phyloP scores from a whole-genome alignment of 37 sponge, comb jelly and placozoan species.

The Chondrosia reniformis region DNA sequence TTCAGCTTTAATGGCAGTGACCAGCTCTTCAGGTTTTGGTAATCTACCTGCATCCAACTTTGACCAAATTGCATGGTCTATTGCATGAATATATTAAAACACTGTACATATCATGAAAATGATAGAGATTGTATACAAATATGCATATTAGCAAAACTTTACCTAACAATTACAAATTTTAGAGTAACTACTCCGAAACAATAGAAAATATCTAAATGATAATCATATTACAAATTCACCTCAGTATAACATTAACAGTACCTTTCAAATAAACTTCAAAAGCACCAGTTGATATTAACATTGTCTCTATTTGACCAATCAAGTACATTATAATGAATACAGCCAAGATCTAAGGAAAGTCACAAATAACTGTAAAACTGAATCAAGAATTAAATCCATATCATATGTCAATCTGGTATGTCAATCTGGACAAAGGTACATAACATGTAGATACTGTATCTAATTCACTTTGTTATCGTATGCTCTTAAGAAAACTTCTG shows the following conservation, averaged over 20 bases:
- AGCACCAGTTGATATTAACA: neutral
- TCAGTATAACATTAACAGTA: neutral
- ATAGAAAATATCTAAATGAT: too few species aligned
- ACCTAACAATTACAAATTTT: too few species aligned
- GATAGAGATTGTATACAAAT: neutral
- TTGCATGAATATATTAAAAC: neutral
- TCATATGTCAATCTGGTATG: too few species aligned
- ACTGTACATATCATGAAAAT: neutral
- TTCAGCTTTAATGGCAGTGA: too few species aligned
- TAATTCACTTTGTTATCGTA: conserved; percentile 4
- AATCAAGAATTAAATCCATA: neutral
- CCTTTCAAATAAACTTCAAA: neutral
- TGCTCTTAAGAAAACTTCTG: neutral
- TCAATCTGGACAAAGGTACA: too few species aligned
- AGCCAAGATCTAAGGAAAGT: neutral
- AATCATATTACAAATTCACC: neutral
- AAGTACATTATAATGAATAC: neutral
- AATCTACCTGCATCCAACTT: neutral
- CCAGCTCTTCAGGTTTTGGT: neutral
- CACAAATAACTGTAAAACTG: neutral
- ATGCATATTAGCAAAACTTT: neutral
- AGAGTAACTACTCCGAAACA: too few species aligned
- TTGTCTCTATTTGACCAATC: neutral
- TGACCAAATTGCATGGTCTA: neutral
- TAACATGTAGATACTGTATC: too few species aligned